Conservation (phyloP, 2,113 vertebrate species). For the Proterorhinus semilunaris region DNA sequence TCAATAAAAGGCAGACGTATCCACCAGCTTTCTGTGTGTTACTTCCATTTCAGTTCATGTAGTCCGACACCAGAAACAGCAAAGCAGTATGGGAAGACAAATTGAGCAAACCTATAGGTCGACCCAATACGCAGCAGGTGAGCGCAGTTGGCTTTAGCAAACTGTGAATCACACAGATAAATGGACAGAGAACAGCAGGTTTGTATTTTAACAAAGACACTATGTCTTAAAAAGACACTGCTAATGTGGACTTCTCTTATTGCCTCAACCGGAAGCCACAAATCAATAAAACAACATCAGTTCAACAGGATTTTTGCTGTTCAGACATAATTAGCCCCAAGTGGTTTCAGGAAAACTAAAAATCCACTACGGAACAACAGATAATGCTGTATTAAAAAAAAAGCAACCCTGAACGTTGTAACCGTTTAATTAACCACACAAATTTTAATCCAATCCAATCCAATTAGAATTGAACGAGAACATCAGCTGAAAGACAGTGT, state of each 20-base stretch:
- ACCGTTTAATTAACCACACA: no score
- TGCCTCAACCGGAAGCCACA: slow-evolving; percentile 6
- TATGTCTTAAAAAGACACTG: slow-evolving; percentile 3
- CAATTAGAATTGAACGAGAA: no score
- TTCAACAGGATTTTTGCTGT: slow-evolving; percentile 11
- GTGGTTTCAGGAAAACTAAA: no score
- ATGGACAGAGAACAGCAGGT: background rate
- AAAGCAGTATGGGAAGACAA: background rate
- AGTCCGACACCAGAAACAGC: background rate
- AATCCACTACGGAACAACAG: no score
- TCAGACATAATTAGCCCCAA: no score
- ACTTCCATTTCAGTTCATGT: no score
- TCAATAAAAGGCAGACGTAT: no score
- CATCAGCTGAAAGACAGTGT: no score
- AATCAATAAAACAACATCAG: slow-evolving; percentile 16
- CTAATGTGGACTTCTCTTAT: slow-evolving; percentile 11
- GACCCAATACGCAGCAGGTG: slow-evolving; percentile 6
- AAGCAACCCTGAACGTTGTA: no score
- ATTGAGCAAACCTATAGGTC: background rate
- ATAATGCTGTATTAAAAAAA: no score
- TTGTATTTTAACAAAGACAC: slow-evolving; percentile 9
- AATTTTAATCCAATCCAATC: no score
- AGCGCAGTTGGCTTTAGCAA: slow-evolving; percentile 20
- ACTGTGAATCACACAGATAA: slow-evolving; percentile 10
- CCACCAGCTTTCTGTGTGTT: no score